Percentiles rank a stretch among this genome's conserved stretches.
Conservation (phyloP, 1,140 invertebrate genomes). For the Phocides pigmalion region DNA sequence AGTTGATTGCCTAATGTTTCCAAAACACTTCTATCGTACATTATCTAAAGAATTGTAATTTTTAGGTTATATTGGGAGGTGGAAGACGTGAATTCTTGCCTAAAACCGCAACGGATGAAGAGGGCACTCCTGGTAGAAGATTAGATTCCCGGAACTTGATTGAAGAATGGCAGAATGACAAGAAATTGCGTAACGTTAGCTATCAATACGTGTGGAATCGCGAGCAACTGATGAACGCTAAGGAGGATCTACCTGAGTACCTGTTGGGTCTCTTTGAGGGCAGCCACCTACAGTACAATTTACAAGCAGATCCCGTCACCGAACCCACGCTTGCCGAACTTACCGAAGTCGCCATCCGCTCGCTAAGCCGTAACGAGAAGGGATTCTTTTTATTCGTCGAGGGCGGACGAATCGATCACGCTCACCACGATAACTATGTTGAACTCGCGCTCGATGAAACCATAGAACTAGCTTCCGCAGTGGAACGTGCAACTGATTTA, state of each 20-base stretch:
- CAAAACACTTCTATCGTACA: no score
- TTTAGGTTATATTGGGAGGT: constrained; percentile 87
- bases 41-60: no score
- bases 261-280: constrained; percentile 87
- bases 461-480: constrained; percentile 85
- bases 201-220: constrained; percentile 87
- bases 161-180: constrained; percentile 67
- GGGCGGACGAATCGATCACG: constrained; percentile 92
- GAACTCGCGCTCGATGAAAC: constrained; percentile 87
- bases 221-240: constrained; percentile 85
- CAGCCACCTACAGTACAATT: constrained; percentile 75
- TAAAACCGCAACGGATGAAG: constrained; percentile 85
- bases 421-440: constrained; percentile 90
- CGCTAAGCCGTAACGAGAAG: constrained; percentile 90
- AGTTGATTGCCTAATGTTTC: no score
- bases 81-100: constrained; percentile 88
- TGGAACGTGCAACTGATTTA: constrained; percentile 81
- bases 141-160: constrained; percentile 84
- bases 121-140: constrained; percentile 86
- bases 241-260: constrained; percentile 87
- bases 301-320: constrained; percentile 74
- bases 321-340: constrained; percentile 92
- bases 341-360: constrained; percentile 90
- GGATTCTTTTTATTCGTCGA: constrained; percentile 96
- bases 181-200: constrained; percentile 84